These are phyloP conservation scores for Drosophila buzzatii DNA, from an alignment of 2,888 invertebrate genomes.

Conservation along the genomic window DNA sequence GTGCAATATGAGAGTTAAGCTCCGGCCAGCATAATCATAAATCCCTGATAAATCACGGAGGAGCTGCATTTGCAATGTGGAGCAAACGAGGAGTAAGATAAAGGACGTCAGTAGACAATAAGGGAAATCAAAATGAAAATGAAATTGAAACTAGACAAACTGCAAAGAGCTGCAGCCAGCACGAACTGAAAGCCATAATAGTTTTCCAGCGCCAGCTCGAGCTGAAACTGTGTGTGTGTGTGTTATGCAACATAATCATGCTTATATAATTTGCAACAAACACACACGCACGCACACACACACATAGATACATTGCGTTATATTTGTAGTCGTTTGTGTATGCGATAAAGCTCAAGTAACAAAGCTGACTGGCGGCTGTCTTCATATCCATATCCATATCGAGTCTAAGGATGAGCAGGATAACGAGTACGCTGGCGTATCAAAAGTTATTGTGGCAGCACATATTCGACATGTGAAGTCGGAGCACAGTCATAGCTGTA, in stretches of 20 bases:
- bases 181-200: conserved; percentile 5
- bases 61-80: conserved; percentile 31
- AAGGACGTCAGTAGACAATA: conserved; percentile 55
- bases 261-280: conserved; percentile 71
- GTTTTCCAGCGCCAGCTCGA: conserved; percentile 11
- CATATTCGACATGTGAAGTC: conserved; percentile 49
- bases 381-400: conserved; percentile 39
- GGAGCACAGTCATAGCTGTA: conserved; percentile 21
- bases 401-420: conserved; percentile 41
- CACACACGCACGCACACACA: background rate
- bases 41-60: conserved; percentile 15
- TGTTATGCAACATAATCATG: conserved; percentile 70
- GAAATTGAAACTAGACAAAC: conserved; percentile 82
- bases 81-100: conserved; percentile 17
- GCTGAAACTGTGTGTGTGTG: conserved; percentile 9
- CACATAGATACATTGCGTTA: conserved; percentile 16
- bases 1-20: background rate
- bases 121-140: conserved; percentile 75
- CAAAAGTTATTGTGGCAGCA: conserved; percentile 73
- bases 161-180: conserved; percentile 46
- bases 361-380: conserved; percentile 69
- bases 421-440: conserved; percentile 55
- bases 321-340: conserved; percentile 39
- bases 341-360: conserved; percentile 76
- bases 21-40: conserved; percentile 1